Evolutionary conservation across 2,113 vertebrate species (phyloP).

Genomic region (Boleophthalmus pectinirostris): DNA sequence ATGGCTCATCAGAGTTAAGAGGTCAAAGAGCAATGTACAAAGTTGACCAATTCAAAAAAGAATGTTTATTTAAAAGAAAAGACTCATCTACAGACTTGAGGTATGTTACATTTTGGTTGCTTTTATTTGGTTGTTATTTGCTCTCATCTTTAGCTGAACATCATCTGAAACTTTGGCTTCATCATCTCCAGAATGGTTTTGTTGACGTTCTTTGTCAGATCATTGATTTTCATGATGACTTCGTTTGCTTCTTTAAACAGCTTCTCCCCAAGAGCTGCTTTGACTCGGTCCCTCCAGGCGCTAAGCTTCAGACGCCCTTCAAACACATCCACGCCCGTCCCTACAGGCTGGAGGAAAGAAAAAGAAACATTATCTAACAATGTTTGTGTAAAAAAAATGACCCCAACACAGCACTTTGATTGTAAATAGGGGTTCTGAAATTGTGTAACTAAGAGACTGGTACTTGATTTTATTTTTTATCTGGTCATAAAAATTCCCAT

Average conservation of each 20-base stretch:
- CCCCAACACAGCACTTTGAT: too few relatives aligned
- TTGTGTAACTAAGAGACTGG: too few relatives aligned
- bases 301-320: not conserved
- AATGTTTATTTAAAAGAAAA: not conserved
- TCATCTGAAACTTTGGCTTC: slow-evolving; percentile 4
- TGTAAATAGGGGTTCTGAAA: too few relatives aligned
- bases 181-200: not conserved
- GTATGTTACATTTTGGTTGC: not conserved
- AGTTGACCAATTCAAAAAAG: not conserved
- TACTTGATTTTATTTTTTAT: too few relatives aligned
- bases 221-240: not conserved
- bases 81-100: not conserved
- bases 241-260: slow-evolving; percentile 1
- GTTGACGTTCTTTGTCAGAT: not conserved
- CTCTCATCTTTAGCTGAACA: not conserved
- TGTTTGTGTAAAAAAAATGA: too few relatives aligned
- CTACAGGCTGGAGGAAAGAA: not conserved
- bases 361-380: too few relatives aligned
- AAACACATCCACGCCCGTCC: slow-evolving; percentile 1
- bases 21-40: not conserved
- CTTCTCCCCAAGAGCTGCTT: not conserved
- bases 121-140: not conserved
- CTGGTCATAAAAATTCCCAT: too few relatives aligned
- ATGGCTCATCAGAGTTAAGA: too few relatives aligned
- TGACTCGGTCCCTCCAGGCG: not conserved